These are phyloP conservation scores for Drosophila saltans DNA, from an alignment of 1,140 invertebrate genomes.

Conservation along the genomic window DNA sequence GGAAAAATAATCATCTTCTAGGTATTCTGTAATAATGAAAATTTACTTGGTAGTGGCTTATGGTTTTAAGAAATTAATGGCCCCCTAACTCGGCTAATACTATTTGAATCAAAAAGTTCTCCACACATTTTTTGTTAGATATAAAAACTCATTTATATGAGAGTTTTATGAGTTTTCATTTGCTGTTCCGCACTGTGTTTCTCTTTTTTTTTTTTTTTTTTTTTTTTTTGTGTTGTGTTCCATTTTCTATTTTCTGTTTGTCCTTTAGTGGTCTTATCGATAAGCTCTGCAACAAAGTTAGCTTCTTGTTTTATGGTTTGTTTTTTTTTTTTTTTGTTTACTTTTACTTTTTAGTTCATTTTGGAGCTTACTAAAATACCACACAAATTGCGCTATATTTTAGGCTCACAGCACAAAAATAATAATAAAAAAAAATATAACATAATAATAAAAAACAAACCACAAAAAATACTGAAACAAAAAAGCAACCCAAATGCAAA, in stretches of 20 bases:
- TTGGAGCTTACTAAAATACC: background rate
- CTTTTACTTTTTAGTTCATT: constrained; percentile 4
- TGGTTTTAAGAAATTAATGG: no score
- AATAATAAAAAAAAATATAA: background rate
- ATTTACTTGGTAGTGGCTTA: no score
- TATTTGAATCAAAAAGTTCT: background rate
- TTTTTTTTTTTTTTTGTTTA: background rate
- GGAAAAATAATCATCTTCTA: no score
- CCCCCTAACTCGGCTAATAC: background rate
- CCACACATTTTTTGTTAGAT: background rate
- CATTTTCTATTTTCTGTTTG: background rate
- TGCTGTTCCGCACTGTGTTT: background rate
- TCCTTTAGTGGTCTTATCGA: constrained; percentile 5
- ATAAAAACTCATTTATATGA: constrained; percentile 4
- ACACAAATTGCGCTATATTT: background rate
- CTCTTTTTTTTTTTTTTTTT: no score
- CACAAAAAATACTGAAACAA: background rate
- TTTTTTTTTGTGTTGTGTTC: background rate
- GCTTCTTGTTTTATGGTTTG: constrained; percentile 12
- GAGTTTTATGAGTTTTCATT: constrained; percentile 12
- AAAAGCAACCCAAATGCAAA: background rate
- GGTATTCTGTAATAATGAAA: no score
- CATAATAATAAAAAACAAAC: background rate
- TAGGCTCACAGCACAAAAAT: constrained; percentile 2
- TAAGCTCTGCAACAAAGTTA: constrained; percentile 14